phyloP scores from a whole-genome alignment of 2,888 invertebrate genomes.

The Melanostoma scalare region DNA sequence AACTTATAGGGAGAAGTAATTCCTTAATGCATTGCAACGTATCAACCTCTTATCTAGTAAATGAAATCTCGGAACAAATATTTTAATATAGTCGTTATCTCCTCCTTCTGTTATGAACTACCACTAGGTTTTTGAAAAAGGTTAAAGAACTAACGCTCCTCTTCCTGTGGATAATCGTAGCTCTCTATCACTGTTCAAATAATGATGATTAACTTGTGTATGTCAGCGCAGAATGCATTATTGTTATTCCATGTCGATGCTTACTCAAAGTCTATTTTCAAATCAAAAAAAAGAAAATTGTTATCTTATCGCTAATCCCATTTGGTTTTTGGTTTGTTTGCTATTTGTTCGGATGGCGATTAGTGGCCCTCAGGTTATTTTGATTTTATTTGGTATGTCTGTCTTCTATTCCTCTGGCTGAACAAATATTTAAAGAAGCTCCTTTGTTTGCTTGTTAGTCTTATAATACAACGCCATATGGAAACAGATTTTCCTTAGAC shows the following conservation, averaged over 20 bases:
- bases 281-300: neutral
- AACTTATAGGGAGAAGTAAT: too few species aligned
- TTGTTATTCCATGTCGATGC: neutral
- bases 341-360: too few species aligned
- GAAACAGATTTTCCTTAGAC: conserved; percentile 17
- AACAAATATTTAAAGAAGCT: conserved; percentile 26
- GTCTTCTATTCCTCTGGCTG: neutral
- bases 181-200: conserved; percentile 3
- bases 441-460: conserved; percentile 22
- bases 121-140: too few species aligned
- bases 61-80: too few species aligned
- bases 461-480: neutral
- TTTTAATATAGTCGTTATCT: too few species aligned
- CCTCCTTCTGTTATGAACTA: too few species aligned
- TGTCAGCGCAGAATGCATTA: neutral
- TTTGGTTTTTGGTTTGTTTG: neutral
- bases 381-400: neutral
- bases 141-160: too few species aligned
- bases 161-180: too few species aligned
- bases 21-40: too few species aligned
- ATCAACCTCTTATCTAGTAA: too few species aligned
- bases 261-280: conserved; percentile 11
- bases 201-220: conserved; percentile 18
- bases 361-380: neutral
- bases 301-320: conserved; percentile 30